Base-by-base conservation (phyloP, 2,113 vertebrate species). In the Gymnocephalus cernua region DNA sequence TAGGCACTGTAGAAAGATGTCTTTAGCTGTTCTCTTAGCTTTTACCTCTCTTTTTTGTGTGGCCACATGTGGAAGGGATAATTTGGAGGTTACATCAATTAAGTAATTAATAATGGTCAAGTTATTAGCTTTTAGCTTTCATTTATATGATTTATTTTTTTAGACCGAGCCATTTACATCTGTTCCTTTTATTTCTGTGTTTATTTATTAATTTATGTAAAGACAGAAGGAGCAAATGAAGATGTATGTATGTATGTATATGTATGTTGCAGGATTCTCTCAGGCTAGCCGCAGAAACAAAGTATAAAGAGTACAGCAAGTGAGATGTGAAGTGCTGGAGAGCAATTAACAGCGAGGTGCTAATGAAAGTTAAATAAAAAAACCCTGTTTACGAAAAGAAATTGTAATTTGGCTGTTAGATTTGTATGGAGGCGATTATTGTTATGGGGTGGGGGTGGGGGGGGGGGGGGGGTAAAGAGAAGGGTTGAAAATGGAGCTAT, bases 351-450 rank as follows among this genome's bases (percentile, higher is more conserved):
- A 41, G 35, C 8, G 4, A 70, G 44, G 50, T 29, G 50, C 27
- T 76, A 77, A 79, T 82, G 67, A 57, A 83, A 76, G 48, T 44
- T 71, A 27, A 1, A 1, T 25, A 35, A 70, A 45, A 77, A 21
- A 62, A 51, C 10, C 0, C 32, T 21, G 27, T n/a, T 48, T 4
- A n/a, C n/a, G n/a, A 19, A 45, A 27, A 65, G 41, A 70, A 23
- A 71, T 8, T 70, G 27, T 23, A 27, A 44, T 77, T 54, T 74
- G 51, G 23, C 44, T 3, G 21, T 23, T 29, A 44, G 77, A 51
- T 75, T 76, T 64, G 32, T 65, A n/a, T n/a, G n/a, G n/a, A n/a
- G n/a, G n/a, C n/a, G n/a, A n/a, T n/a, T n/a, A n/a, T n/a, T n/a
- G n/a, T n/a, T n/a, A n/a, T n/a, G n/a, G n/a, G n/a, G n/a, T n/a